phyloP scores from a whole-genome alignment of 2,888 invertebrate genomes.

The Epiblema foenella region DNA sequence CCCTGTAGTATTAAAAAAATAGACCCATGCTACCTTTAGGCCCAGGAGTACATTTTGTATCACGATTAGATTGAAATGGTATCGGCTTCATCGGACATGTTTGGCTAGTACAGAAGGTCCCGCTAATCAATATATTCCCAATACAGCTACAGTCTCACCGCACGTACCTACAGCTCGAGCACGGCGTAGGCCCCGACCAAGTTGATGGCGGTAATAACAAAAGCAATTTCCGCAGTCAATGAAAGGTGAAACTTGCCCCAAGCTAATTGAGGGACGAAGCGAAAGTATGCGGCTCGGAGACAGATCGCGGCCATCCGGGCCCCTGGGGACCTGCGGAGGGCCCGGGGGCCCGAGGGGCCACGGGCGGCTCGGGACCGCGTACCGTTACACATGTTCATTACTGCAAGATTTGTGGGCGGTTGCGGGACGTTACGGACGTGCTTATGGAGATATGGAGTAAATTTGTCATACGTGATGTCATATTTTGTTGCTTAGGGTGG shows the following conservation, averaged over 20 bases:
- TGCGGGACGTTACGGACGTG: not conserved
- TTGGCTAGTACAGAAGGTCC: no score
- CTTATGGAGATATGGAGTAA: not conserved
- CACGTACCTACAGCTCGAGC: not conserved
- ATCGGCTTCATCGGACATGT: no score
- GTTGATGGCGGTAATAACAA: slow-evolving; percentile 7
- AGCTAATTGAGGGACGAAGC: slow-evolving; percentile 23
- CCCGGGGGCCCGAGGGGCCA: not conserved
- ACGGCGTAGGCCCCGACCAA: not conserved
- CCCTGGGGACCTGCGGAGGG: slow-evolving; percentile 3
- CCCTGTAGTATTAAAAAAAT: no score
- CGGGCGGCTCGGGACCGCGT: not conserved
- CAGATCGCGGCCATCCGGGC: slow-evolving; percentile 7
- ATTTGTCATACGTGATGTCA: not conserved
- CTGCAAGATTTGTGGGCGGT: slow-evolving; percentile 9
- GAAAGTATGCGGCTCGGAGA: slow-evolving; percentile 2
- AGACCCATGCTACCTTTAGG: no score
- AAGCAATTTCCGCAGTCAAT: slow-evolving; percentile 23
- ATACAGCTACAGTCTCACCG: no score
- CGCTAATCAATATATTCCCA: no score
- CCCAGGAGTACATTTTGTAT: no score
- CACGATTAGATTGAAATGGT: no score
- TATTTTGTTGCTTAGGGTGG: no score
- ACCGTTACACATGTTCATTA: slow-evolving; percentile 8
- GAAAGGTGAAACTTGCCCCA: slow-evolving; percentile 26